A percentile compares a stretch with the other conserved stretches of the same genome.
phyloP scores from a whole-genome alignment of 2,113 vertebrate genomes.

The Callipepla californica region DNA sequence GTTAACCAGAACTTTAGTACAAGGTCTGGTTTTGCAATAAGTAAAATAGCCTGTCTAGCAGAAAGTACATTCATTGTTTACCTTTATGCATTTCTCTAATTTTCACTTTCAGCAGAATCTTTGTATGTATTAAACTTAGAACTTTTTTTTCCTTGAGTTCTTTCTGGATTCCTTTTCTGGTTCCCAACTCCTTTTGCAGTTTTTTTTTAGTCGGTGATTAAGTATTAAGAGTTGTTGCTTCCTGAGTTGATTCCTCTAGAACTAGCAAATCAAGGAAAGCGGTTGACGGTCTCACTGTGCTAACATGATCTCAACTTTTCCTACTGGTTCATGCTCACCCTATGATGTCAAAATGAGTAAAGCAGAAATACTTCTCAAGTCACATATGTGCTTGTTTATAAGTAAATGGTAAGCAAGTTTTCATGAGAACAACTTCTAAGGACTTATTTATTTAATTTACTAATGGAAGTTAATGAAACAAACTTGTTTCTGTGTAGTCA shows the following conservation, averaged over 20 bases:
- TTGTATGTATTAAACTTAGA: background rate
- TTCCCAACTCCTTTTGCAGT: background rate
- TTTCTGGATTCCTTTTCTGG: background rate
- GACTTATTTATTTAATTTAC: slow-evolving; percentile 32
- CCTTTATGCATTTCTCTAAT: background rate
- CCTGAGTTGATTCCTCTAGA: background rate
- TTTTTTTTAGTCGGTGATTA: background rate
- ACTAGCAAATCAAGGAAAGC: background rate
- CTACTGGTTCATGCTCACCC: background rate
- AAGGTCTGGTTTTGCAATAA: background rate
- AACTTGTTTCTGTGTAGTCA: slow-evolving; percentile 41
- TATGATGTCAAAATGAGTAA: background rate
- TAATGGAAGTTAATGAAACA: slow-evolving; percentile 64
- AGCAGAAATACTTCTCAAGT: slow-evolving; percentile 1
- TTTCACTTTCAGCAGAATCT: background rate
- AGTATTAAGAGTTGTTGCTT: background rate
- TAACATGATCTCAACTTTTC: background rate
- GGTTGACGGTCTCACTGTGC: background rate
- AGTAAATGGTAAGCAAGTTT: background rate
- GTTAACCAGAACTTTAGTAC: background rate
- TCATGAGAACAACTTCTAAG: slow-evolving; percentile 8
- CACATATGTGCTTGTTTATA: slow-evolving; percentile 22
- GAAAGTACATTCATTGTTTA: background rate
- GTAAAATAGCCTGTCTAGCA: background rate
- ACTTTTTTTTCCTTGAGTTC: background rate